These are phyloP conservation scores for Oncorhynchus nerka DNA, from an alignment of 2,113 vertebrate genomes.

Conservation along the genomic window DNA sequence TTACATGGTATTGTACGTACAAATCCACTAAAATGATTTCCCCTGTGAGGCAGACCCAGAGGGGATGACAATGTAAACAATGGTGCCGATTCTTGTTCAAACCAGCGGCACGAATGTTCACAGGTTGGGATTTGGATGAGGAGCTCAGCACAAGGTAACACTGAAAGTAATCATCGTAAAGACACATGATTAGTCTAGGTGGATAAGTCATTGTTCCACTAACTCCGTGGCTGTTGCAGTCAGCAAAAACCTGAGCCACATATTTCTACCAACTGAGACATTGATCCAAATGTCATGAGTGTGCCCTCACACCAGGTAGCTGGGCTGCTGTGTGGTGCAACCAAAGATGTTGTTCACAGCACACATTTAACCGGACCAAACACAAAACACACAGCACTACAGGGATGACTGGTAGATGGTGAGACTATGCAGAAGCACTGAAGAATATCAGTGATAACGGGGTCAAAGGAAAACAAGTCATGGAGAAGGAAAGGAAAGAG, in stretches of 20 bases:
- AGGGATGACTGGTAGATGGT: neutral
- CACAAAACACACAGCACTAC: neutral
- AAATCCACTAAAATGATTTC: slow-evolving; percentile 60
- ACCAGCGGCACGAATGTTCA: slow-evolving; percentile 56
- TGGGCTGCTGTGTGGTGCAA: neutral
- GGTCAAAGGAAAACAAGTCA: slow-evolving; percentile 7
- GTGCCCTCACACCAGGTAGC: neutral
- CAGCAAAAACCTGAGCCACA: neutral
- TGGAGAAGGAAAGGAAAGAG: slow-evolving; percentile 16
- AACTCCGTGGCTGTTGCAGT: neutral
- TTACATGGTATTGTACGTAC: slow-evolving; percentile 41
- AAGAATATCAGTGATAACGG: neutral
- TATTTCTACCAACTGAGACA: slow-evolving; percentile 1
- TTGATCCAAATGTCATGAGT: neutral
- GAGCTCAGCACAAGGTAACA: slow-evolving; percentile 50
- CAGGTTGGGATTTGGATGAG: slow-evolving; percentile 65
- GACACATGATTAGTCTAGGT: slow-evolving; percentile 55
- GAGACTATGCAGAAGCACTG: slow-evolving; percentile 9
- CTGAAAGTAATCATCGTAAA: slow-evolving; percentile 45
- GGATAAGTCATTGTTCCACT: slow-evolving; percentile 47
- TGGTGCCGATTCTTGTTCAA: slow-evolving; percentile 59
- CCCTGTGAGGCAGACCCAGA: slow-evolving; percentile 41
- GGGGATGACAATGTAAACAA: slow-evolving; percentile 69
- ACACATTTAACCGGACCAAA: neutral
- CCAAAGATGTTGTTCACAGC: neutral